These are phyloP conservation scores for Fragum whitleyi DNA, from an alignment of 2,888 invertebrate species.

Conservation along the genomic window DNA sequence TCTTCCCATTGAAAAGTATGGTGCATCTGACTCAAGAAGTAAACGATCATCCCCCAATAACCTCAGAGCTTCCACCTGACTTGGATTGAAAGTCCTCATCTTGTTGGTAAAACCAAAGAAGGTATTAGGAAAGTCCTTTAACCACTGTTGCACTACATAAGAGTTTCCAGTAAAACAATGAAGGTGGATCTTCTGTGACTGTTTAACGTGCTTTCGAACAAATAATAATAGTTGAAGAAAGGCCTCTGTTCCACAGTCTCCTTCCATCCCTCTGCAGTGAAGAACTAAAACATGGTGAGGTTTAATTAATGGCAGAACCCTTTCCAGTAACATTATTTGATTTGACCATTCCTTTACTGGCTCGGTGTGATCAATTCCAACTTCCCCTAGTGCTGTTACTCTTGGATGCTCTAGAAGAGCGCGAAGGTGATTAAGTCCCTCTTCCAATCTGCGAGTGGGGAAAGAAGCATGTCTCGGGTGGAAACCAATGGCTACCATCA, in stretches of 20 bases:
- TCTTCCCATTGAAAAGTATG: constrained; percentile 7
- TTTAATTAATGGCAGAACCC: constrained; percentile 19
- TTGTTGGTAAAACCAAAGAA: no score
- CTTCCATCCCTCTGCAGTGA: no score
- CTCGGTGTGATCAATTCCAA: constrained; percentile 32
- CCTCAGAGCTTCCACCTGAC: constrained; percentile 10
- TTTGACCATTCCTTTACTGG: no score
- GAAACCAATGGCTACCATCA: constrained; percentile 6
- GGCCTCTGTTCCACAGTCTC: constrained; percentile 43
- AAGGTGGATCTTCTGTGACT: no score
- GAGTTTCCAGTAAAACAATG: no score
- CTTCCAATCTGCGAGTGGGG: background rate
- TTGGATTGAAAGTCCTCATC: constrained; percentile 3
- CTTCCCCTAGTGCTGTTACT: constrained; percentile 33
- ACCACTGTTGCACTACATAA: constrained; percentile 25
- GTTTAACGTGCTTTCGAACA: no score
- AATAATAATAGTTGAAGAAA: constrained; percentile 31
- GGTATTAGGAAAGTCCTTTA: no score
- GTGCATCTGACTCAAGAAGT: constrained; percentile 28
- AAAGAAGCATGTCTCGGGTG: constrained; percentile 28
- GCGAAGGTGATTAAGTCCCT: background rate
- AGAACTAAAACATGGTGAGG: constrained; percentile 35
- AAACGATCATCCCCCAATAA: background rate
- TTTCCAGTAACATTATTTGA: constrained; percentile 23
- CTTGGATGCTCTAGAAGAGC: background rate